Evolutionary conservation across 2,888 invertebrate species (phyloP).

Genomic region (Phymatocera aterrima): DNA sequence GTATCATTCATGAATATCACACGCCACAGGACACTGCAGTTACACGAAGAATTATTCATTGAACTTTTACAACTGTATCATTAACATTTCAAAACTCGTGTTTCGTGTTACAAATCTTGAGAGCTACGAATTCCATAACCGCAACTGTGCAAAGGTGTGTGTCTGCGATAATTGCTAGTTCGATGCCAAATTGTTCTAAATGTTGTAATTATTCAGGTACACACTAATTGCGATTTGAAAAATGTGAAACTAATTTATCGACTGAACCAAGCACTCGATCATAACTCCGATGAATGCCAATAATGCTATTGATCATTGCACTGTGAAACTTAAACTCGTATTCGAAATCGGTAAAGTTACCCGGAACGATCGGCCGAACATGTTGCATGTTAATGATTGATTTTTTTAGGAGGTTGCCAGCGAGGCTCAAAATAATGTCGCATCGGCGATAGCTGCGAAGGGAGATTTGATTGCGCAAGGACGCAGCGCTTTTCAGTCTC

Average conservation of each 20-base stretch:
- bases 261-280: not conserved
- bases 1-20: not conserved
- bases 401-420: conserved; percentile 60
- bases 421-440: conserved; percentile 62
- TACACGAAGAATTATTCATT: not conserved
- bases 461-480: conserved; percentile 53
- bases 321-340: not conserved
- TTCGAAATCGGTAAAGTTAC: too few relatives aligned
- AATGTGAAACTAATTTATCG: not conserved
- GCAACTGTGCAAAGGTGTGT: not conserved
- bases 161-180: not conserved
- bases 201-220: not conserved
- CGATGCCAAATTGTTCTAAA: not conserved
- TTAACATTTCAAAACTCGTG: not conserved
- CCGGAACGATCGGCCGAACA: too few relatives aligned
- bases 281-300: not conserved
- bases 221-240: not conserved
- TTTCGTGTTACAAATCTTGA: not conserved
- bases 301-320: not conserved
- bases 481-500: conserved; percentile 32
- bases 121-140: not conserved
- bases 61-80: not conserved
- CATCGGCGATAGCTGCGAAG: conserved; percentile 59
- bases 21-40: not conserved
- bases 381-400: not conserved